These are phyloP conservation scores for Halictus rubicundus DNA, from an alignment of 1,140 invertebrate species.

Conservation along the genomic window DNA sequence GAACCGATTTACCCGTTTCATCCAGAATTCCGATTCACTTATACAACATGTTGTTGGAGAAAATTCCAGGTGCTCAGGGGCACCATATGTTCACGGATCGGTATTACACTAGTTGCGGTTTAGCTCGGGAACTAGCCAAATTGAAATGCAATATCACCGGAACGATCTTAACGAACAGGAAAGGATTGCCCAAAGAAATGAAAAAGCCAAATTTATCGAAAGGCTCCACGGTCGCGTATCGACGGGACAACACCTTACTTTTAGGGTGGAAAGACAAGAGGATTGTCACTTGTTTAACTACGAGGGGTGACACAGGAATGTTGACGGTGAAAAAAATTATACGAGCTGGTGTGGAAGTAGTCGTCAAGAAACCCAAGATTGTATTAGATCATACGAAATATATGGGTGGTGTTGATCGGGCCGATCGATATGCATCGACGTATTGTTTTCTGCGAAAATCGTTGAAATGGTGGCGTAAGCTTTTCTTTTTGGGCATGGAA, in stretches of 20 bases:
- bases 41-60: conserved; percentile 17
- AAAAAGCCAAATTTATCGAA: too few relatives aligned
- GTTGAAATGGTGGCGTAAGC: conserved; percentile 48
- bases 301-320: conserved; percentile 29
- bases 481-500: conserved; percentile 9
- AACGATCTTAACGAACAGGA: too few relatives aligned
- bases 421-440: conserved; percentile 16
- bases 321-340: conserved; percentile 25
- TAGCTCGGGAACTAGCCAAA: too few relatives aligned
- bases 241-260: neutral
- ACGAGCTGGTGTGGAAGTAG: conserved; percentile 27
- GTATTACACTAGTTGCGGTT: too few relatives aligned
- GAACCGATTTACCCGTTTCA: neutral
- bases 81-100: too few relatives aligned
- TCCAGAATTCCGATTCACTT: conserved; percentile 2
- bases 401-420: conserved; percentile 49
- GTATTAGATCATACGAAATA: conserved; percentile 44
- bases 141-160: too few relatives aligned
- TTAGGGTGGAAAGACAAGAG: neutral
- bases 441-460: conserved; percentile 49
- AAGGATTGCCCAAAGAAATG: too few relatives aligned
- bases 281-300: too few relatives aligned
- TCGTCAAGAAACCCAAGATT: conserved; percentile 43
- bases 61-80: conserved; percentile 9
- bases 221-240: too few relatives aligned